Percentiles rank a stretch among this genome's conserved stretches.
These are phyloP conservation scores for Lasioglossum pauxillum DNA, from an alignment of 2,888 invertebrate genomes.

Conservation along the genomic window DNA sequence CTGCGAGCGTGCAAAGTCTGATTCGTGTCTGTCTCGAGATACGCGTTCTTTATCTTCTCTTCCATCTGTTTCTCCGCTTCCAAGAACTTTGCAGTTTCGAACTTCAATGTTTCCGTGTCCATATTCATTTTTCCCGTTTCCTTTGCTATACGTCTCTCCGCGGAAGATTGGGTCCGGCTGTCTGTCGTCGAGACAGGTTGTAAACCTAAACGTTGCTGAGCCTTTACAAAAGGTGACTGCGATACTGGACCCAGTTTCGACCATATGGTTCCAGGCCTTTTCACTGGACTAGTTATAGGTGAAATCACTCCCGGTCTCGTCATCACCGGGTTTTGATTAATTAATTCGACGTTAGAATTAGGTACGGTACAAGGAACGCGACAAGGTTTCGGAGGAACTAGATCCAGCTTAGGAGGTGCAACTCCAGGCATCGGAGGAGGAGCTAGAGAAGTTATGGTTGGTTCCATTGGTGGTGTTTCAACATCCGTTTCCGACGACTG, in stretches of 20 bases:
- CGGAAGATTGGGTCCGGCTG: constrained; percentile 79
- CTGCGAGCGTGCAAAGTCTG: constrained; percentile 71
- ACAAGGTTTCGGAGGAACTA: constrained; percentile 83
- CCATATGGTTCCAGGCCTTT: constrained; percentile 79
- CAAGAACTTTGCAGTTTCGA: constrained; percentile 78
- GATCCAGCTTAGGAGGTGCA: constrained; percentile 80
- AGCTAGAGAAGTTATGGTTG: constrained; percentile 74
- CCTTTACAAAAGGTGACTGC: constrained; percentile 82
- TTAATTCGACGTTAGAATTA: constrained; percentile 73
- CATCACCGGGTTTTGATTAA: constrained; percentile 76
- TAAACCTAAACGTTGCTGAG: constrained; percentile 80
- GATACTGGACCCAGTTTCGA: constrained; percentile 82
- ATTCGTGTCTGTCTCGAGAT: constrained; percentile 64
- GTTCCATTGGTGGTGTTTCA: constrained; percentile 63
- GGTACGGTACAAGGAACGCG: constrained; percentile 80
- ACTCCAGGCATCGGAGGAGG: constrained; percentile 81
- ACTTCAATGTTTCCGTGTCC: constrained; percentile 67
- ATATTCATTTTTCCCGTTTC: constrained; percentile 70
- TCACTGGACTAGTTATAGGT: constrained; percentile 75
- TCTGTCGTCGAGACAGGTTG: constrained; percentile 64
- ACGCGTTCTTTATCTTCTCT: constrained; percentile 79
- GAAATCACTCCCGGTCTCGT: constrained; percentile 81
- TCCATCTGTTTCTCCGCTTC: constrained; percentile 76
- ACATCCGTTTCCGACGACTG: constrained; percentile 70
- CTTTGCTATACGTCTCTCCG: constrained; percentile 79